Evolutionary conservation across 2,113 vertebrate species (phyloP), one percentile per base, ranked within the genome.

Genomic region (Nannospalax galili): DNA sequence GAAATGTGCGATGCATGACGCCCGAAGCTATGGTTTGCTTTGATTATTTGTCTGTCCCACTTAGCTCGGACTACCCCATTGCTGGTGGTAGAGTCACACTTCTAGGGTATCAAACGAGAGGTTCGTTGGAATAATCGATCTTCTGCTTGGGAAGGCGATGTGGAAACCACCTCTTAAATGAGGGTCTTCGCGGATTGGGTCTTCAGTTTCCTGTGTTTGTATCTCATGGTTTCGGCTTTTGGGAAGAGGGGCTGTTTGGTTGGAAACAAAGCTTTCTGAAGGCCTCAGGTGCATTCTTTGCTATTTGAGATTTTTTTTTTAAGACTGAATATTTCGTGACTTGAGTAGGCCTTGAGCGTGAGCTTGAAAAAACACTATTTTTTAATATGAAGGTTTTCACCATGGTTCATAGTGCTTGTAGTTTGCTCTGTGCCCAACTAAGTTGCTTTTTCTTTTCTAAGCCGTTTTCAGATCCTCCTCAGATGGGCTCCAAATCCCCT

Each of bases 161-260:
- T 85, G 92, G 97, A 98, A 97, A 96, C 97, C 95, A 92, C 82
- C 92, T 95, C 60, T 45, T 92, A 94, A 74, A 30, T 75, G 82
- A 89, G 91, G 93, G 89, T 90, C 96, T 92, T 96, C 90, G 17
- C 9, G 35, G 95, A 93, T 84, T 81, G 94, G 96, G 90, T 93
- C 96, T 96, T 28, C 77, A 79, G 79, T 94, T 90, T 92, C 84
- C 52, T 84, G 91, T 95, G 92, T 97, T 96, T 96, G 77, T 79
- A 58, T 73, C 78, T 88, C 89, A 79, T n/a, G 84, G 88, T 96
- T 95, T 92, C 85, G 5, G 32, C 67, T 94, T 95, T 95, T 95
- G 91, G 65, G 65, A 95, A 92, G 79, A 69, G 84, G 48, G 16
- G 1, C 8, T 28, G 15, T 56, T 70, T 52, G 67, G 58, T 58